Evolutionary conservation across 2,797 vertebrate species (phyloP), one percentile per base, ranked within the genome.

Genomic region (Botia kubotai): DNA sequence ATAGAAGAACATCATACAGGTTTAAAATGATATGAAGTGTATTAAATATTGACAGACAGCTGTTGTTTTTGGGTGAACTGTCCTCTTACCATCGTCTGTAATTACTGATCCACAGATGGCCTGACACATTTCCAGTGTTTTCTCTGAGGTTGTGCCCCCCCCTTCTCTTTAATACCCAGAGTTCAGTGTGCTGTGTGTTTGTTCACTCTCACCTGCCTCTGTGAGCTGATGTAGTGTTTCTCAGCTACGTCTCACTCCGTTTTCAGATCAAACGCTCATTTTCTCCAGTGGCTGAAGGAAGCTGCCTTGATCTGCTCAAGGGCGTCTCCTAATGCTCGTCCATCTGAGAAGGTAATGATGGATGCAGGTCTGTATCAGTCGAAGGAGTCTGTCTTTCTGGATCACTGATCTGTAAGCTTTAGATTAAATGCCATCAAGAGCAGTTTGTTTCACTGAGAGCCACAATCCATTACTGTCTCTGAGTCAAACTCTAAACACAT

Each of bases 181-280:
- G 81, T 81, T 83, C 81, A 50, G 70, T 80, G 83, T 69, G 23
- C 84, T 82, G 75, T 83, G 62, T 84, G 84, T 84, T 85, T 86
- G 82, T 86, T 85, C 75, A 23, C 66, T 78, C 68, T 46, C 36
- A 76, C 48, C 72, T 68, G 72, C 70, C 71, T 77, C 10, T 81
- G 84, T 83, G 79, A 87, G 76, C 69, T 76, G 73, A 87, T 86
- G 81, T 57, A 72, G 74, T 77, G 75, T 75, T 69, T 85, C 66
- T 75, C 46, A 57, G 80, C 60, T 77, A 60, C 36, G 16, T 33
- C 75, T n/a, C 21, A 16, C 23, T 58, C 57, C 6, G 10, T 62
- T 83, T 17, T 77, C 68, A 68, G 39, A 78, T 85, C 60, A 86
- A 80, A 76, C 13, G 46, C 75, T 12, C 14, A 21, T 67, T 75